These are phyloP conservation scores for Tadarida brasiliensis DNA, from an alignment of 2,797 vertebrate species.

Conservation along the genomic window DNA sequence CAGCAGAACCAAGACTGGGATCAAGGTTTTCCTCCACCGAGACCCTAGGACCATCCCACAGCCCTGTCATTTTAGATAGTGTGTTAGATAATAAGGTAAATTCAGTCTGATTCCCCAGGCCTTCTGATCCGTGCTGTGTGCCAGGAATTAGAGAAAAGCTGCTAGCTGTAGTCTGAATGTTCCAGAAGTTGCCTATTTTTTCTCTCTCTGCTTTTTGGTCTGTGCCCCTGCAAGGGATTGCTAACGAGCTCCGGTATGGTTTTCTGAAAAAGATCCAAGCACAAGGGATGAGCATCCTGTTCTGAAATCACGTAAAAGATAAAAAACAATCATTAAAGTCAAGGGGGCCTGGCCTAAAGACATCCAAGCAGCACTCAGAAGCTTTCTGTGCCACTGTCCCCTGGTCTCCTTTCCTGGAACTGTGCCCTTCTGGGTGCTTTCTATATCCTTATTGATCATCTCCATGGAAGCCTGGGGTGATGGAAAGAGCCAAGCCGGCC, in stretches of 20 bases:
- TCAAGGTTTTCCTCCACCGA: background rate
- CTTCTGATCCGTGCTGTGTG: background rate
- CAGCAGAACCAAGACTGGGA: background rate
- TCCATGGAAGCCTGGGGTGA: background rate
- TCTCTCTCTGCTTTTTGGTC: constrained; percentile 11
- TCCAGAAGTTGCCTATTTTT: background rate
- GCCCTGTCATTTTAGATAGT: background rate
- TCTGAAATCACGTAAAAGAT: constrained; percentile 51
- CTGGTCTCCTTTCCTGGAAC: background rate
- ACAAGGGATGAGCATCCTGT: background rate
- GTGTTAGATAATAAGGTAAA: background rate
- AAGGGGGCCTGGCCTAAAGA: background rate
- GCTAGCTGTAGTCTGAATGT: background rate
- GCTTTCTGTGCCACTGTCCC: background rate
- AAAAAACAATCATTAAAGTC: constrained; percentile 64
- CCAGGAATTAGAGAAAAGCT: background rate
- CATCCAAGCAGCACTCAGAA: background rate
- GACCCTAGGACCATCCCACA: background rate
- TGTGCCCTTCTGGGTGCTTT: background rate
- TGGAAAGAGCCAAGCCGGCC: background rate
- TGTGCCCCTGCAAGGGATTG: background rate
- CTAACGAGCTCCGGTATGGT: background rate
- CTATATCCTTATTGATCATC: constrained; percentile 1
- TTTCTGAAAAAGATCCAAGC: constrained; percentile 49
- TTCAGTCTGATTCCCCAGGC: background rate